These are phyloP conservation scores for Mythimna impura DNA, from an alignment of 2,888 invertebrate genomes.

Conservation along the genomic window DNA sequence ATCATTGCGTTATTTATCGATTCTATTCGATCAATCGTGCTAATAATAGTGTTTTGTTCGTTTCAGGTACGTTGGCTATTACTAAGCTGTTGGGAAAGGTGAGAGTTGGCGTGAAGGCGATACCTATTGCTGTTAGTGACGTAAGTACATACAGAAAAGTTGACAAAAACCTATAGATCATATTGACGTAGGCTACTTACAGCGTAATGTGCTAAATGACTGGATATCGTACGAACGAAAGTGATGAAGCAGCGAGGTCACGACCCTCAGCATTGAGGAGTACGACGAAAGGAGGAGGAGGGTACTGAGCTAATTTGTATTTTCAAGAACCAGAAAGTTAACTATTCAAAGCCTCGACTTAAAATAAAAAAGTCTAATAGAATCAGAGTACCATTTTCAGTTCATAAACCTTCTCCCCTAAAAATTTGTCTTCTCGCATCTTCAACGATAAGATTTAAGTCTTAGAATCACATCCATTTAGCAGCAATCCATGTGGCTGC, in stretches of 20 bases:
- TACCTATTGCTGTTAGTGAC: background rate
- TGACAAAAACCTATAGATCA: background rate
- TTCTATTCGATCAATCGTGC: slow-evolving; percentile 47
- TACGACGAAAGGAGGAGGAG: no score
- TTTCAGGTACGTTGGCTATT: slow-evolving; percentile 62
- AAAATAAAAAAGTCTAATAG: background rate
- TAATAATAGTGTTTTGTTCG: slow-evolving; percentile 50
- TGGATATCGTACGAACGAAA: no score
- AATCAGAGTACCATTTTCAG: background rate
- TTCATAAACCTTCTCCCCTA: no score
- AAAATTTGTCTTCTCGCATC: no score
- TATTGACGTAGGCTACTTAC: no score
- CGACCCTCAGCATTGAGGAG: no score
- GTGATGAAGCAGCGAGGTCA: no score
- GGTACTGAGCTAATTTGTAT: no score
- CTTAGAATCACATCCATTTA: background rate
- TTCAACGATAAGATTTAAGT: background rate
- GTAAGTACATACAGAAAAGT: slow-evolving; percentile 24
- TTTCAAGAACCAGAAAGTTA: no score
- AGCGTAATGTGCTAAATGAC: no score
- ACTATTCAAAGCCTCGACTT: background rate
- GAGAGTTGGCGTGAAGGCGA: slow-evolving; percentile 17
- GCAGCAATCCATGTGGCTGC: background rate
- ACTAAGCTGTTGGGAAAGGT: slow-evolving; percentile 34
- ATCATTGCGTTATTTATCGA: slow-evolving; percentile 50